Evolutionary conservation across 2,113 vertebrate species (phyloP).

Genomic region (Rhea pennata): DNA sequence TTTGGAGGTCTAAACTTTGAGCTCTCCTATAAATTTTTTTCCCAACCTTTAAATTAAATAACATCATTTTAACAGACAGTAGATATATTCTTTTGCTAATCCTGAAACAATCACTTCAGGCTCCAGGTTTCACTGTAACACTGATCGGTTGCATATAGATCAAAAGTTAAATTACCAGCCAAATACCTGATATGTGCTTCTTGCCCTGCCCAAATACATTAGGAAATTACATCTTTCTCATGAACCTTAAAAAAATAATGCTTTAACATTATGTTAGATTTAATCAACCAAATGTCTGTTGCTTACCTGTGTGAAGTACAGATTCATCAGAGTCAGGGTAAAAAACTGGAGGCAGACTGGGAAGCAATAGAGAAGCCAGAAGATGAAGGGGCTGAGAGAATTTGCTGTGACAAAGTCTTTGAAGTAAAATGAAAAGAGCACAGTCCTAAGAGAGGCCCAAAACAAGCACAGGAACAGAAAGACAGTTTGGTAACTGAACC

Average conservation of each 20-base stretch:
- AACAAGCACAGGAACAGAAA: slow-evolving; percentile 97
- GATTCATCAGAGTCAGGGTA: slow-evolving; percentile 95
- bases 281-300: slow-evolving; percentile 22
- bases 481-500: slow-evolving; percentile 95
- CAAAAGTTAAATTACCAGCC: background rate
- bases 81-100: background rate
- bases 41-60: background rate
- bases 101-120: background rate
- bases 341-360: slow-evolving; percentile 99
- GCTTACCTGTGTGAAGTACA: slow-evolving; percentile 96
- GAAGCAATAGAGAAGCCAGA: slow-evolving; percentile 98
- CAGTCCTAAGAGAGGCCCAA: slow-evolving; percentile 93
- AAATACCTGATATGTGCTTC: background rate
- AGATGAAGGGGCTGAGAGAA: slow-evolving; percentile 88
- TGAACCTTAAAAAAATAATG: background rate
- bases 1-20: background rate
- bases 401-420: slow-evolving; percentile 92
- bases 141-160: background rate
- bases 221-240: background rate
- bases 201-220: background rate
- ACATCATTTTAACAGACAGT: background rate
- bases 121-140: background rate
- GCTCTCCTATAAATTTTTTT: background rate
- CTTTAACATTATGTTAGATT: slow-evolving; percentile 1
- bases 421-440: slow-evolving; percentile 99